Percentiles rank a stretch among this genome's conserved stretches.
Conservation (phyloP, 2,113 vertebrate species). For the Cervus canadensis region DNA sequence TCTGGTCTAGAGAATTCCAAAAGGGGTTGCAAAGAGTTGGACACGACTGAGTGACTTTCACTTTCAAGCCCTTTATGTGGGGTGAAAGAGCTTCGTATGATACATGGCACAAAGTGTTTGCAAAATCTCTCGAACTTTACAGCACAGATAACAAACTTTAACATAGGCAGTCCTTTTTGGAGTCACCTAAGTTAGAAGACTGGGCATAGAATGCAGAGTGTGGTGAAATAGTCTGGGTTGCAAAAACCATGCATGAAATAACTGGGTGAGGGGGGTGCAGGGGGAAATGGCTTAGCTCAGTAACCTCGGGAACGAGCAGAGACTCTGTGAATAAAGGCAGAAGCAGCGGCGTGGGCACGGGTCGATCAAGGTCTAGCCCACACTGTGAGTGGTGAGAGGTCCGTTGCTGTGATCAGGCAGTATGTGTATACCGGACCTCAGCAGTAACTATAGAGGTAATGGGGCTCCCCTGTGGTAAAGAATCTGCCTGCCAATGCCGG, state of each 20-base stretch:
- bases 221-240: too few species aligned
- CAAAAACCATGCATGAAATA: neutral
- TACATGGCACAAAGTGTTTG: rapidly evolving
- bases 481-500: rapidly evolving
- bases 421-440: rapidly evolving
- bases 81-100: neutral
- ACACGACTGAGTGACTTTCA: neutral
- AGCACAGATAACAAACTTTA: too few species aligned
- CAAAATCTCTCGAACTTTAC: rapidly evolving
- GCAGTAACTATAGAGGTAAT: rapidly evolving
- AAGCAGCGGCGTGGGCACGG: rapidly evolving
- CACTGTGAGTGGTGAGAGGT: rapidly evolving
- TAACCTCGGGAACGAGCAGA: too few species aligned
- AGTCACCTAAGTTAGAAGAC: neutral
- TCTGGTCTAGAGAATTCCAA: neutral
- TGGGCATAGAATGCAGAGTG: neutral
- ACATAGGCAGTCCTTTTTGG: rapidly evolving
- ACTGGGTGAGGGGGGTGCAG: too few species aligned
- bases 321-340: neutral
- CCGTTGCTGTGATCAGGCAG: neutral
- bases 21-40: neutral
- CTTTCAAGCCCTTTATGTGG: neutral
- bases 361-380: rapidly evolving
- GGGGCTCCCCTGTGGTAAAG: neutral
- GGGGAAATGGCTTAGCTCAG: neutral